A percentile compares a stretch with the other conserved stretches of the same genome.
Evolutionary conservation across 23 tunicate species (phyloP).

Genomic region (Trididemnum miniatum): DNA sequence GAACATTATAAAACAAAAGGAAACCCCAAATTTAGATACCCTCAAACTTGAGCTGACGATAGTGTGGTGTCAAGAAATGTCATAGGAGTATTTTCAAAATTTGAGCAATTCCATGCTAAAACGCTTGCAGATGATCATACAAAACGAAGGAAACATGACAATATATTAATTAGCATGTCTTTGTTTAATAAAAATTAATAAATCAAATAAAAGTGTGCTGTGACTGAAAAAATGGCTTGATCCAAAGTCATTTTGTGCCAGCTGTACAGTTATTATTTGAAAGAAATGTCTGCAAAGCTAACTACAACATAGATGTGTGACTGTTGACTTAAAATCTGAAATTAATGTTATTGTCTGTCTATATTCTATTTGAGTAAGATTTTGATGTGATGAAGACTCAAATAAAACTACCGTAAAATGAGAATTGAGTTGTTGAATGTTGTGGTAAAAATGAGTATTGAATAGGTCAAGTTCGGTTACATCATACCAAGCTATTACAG

Average conservation of each 20-base stretch:
- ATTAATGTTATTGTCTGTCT: too few species aligned
- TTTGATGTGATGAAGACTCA: too few species aligned
- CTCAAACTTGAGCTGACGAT: not conserved
- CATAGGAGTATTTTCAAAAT: conserved; percentile 5
- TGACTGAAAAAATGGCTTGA: not conserved
- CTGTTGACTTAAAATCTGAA: too few species aligned
- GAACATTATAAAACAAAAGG: not conserved
- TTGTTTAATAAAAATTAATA: not conserved
- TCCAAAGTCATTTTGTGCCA: conserved; percentile 25
- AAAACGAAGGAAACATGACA: conserved; percentile 13
- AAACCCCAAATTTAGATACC: not conserved
- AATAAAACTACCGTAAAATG: too few species aligned
- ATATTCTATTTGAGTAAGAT: too few species aligned
- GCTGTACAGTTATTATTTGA: too few species aligned
- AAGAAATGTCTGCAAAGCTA: too few species aligned
- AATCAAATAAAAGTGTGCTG: not conserved
- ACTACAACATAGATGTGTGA: too few species aligned
- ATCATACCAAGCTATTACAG: too few species aligned
- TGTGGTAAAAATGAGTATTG: too few species aligned
- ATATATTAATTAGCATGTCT: conserved; percentile 2
- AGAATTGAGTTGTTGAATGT: too few species aligned
- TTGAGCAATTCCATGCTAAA: conserved; percentile 7
- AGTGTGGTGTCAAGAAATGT: not conserved
- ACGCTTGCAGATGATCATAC: not conserved
- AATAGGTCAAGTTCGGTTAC: too few species aligned